These are phyloP conservation scores for Rotaria macrura DNA, from an alignment of 2,888 invertebrate species.

Conservation along the genomic window DNA sequence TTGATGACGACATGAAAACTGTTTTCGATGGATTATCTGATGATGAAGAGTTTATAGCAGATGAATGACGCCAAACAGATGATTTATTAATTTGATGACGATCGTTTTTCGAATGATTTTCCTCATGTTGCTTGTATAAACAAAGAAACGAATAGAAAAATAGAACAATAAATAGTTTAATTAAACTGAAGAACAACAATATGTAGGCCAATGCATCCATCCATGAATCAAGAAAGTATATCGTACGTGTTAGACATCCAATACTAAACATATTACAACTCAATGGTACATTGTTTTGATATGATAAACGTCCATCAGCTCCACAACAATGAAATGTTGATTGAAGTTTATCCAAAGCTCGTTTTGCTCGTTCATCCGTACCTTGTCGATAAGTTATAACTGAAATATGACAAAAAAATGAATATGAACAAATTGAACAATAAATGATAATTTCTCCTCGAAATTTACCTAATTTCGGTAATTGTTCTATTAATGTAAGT, in stretches of 20 bases:
- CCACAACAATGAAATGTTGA: background rate
- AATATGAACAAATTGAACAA: too few species aligned
- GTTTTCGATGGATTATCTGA: background rate
- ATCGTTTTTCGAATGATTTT: background rate
- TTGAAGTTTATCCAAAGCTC: background rate
- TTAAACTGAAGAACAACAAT: background rate
- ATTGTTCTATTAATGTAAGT: background rate
- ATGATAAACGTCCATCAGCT: background rate
- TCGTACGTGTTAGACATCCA: background rate
- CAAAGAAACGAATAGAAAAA: background rate
- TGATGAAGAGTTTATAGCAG: background rate
- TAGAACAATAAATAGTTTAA: background rate
- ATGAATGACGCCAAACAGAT: background rate
- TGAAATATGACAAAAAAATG: too few species aligned
- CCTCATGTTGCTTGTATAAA: background rate
- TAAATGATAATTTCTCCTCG: too few species aligned
- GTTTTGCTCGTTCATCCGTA: conserved; percentile 5
- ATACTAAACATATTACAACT: background rate
- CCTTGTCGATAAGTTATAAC: conserved; percentile 17
- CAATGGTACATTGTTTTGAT: background rate
- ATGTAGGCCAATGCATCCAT: background rate
- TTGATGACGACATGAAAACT: background rate
- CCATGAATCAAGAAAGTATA: background rate
- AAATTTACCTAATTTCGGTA: conserved; percentile 22
- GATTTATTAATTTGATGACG: background rate